These are phyloP conservation scores for Pipra filicauda DNA, from an alignment of 2,113 vertebrate genomes.

Conservation along the genomic window DNA sequence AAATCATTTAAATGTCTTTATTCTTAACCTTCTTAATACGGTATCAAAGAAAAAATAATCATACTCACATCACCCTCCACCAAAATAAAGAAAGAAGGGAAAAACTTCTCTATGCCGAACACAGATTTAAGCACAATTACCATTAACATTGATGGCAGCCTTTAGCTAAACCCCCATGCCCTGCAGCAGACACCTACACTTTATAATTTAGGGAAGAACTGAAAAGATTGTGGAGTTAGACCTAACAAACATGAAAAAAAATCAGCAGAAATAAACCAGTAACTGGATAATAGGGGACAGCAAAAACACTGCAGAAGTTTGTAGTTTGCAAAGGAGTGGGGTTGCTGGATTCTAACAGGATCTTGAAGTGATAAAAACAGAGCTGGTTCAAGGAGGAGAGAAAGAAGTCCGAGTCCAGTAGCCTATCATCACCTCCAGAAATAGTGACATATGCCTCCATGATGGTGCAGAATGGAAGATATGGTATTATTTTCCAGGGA, in stretches of 20 bases:
- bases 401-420: neutral
- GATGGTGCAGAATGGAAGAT: neutral
- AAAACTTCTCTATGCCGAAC: neutral
- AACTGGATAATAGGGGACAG: neutral
- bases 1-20: neutral
- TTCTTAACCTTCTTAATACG: neutral
- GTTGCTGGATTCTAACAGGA: neutral
- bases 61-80: neutral
- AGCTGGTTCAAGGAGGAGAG: neutral
- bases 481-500: neutral
- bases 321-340: neutral
- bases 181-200: neutral
- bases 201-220: neutral
- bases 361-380: neutral
- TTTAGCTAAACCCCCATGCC: neutral
- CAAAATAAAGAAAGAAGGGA: neutral
- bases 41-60: neutral
- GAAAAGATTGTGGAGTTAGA: neutral
- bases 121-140: neutral
- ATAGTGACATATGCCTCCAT: neutral
- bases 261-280: neutral
- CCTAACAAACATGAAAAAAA: neutral
- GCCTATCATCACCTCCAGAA: slow-evolving; percentile 15
- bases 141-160: neutral
- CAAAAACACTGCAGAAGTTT: neutral